These are phyloP conservation scores for Sphaerodactylus townsendi DNA, from an alignment of 2,113 vertebrate species.

Conservation along the genomic window DNA sequence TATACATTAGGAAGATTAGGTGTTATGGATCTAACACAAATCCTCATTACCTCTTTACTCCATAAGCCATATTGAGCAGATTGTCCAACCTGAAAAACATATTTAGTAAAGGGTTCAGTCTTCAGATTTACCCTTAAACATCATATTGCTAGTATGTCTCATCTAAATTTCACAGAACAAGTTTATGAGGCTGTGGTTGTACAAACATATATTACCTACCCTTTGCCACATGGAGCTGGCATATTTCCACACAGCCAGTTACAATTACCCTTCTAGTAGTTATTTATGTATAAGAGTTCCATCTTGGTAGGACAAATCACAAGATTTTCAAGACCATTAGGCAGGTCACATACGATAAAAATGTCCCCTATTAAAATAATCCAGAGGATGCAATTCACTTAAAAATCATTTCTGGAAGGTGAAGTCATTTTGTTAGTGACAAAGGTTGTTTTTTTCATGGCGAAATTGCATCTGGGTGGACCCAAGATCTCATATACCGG, in stretches of 20 bases:
- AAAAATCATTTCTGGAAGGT: neutral
- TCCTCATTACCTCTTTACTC: conserved; percentile 95
- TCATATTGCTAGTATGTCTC: conserved; percentile 34
- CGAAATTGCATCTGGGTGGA: too few relatives aligned
- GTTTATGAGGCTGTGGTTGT: conserved; percentile 10
- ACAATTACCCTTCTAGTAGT: neutral
- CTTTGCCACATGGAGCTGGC: neutral
- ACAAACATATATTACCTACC: neutral
- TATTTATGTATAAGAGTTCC: neutral
- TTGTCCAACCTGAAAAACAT: conserved; percentile 94
- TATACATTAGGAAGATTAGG: conserved; percentile 23
- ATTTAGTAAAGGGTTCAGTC: conserved; percentile 78
- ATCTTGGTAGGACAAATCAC: neutral
- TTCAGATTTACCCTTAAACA: conserved; percentile 53
- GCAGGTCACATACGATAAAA: neutral
- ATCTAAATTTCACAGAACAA: conserved; percentile 4
- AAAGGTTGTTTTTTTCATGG: too few relatives aligned
- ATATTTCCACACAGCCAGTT: neutral
- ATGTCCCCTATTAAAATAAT: neutral
- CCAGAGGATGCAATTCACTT: neutral
- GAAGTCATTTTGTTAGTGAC: too few relatives aligned
- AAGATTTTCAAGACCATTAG: neutral
- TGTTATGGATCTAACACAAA: conserved; percentile 53
- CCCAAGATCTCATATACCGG: too few relatives aligned
- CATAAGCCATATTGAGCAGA: conserved; percentile 99